Base-by-base conservation (phyloP, 2,113 vertebrate species). In the Centrocercus urophasianus region DNA sequence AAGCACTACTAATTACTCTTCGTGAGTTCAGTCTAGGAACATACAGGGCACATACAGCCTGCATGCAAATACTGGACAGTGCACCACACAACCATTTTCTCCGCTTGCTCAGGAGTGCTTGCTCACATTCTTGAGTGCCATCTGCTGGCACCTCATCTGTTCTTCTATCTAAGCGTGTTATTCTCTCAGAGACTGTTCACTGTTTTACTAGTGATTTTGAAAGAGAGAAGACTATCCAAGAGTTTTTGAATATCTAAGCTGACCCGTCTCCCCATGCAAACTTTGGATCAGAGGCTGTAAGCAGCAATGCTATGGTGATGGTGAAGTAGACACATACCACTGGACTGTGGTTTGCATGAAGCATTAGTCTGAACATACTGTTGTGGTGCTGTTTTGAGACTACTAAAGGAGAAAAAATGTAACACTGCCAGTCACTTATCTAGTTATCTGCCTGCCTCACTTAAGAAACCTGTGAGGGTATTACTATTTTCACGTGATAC, bases 171-270 rank as follows among this genome's bases (percentile, higher is more conserved):
- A 28, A 54, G 50, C 8, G n/a, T 8, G 48, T 5, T 11, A 60
- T 25, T 17, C 40, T 52, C 25, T 32, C 63, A 47, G 61, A 25
- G 17, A 11, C 17, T 59, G 25, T 19, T n/a, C n/a, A 8, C 25
- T 10, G 0, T 7, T 72, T 52, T 5, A 2, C 40, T 9, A 2
- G 2, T 1, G 32, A 21, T 63, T 27, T 67, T 56, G 50, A 14
- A 48, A 56, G 24, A 11, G 57, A 83, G 56, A 30, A 28, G 13
- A 8, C n/a, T 64, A 18, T 6, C 34, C 19, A 57, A 32, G 18
- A 20, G 11, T 3, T 30, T 61, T 50, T 40, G 40, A 45, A 57
- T 42, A 54, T 11, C 1, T 1, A n/a, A 69, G 67, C 60, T 52
- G 54, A 38, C 16, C 22, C 47, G 16, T 34, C 20, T 64, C 17